These are phyloP conservation scores for Automeris io DNA, from an alignment of 2,888 invertebrate species.

Conservation along the genomic window DNA sequence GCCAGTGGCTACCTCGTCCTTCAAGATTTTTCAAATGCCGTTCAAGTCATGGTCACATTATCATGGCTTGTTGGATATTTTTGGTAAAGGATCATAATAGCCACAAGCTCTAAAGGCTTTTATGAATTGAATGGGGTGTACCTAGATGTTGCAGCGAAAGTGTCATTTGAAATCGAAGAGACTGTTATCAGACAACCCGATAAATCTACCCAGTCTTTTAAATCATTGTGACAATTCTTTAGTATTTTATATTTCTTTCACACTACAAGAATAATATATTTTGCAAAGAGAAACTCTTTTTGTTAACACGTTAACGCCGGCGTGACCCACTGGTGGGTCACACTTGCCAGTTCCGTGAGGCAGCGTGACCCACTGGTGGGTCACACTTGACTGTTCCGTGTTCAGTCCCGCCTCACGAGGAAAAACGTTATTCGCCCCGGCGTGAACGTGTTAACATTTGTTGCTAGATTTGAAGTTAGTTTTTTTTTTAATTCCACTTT, in stretches of 20 bases:
- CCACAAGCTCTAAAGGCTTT: slow-evolving; percentile 29
- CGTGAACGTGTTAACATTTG: slow-evolving; percentile 19
- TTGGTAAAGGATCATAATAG: slow-evolving; percentile 43
- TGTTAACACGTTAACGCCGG: too few species aligned
- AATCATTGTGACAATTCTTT: too few species aligned
- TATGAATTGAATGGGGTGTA: slow-evolving; percentile 21
- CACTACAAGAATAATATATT: too few species aligned
- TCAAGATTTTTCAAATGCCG: slow-evolving; percentile 48
- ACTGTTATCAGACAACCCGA: too few species aligned
- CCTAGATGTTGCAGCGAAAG: slow-evolving; percentile 19
- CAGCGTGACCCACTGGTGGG: too few species aligned
- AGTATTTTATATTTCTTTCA: neutral
- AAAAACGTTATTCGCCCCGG: too few species aligned
- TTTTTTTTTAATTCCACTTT: neutral
- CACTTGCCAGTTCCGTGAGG: too few species aligned
- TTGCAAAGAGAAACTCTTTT: too few species aligned
- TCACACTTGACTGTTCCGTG: too few species aligned
- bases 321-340: too few species aligned
- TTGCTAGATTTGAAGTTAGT: slow-evolving; percentile 11
- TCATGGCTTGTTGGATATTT: slow-evolving; percentile 35
- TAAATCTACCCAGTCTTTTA: too few species aligned
- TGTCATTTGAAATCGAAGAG: slow-evolving; percentile 13
- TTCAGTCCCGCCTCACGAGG: too few species aligned
- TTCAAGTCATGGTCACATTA: slow-evolving; percentile 30
- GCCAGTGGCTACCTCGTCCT: slow-evolving; percentile 47